Evolutionary conservation across 2,888 invertebrate species (phyloP), one percentile per base, ranked within the genome.

Genomic region (Noctuana brunneofusca): DNA sequence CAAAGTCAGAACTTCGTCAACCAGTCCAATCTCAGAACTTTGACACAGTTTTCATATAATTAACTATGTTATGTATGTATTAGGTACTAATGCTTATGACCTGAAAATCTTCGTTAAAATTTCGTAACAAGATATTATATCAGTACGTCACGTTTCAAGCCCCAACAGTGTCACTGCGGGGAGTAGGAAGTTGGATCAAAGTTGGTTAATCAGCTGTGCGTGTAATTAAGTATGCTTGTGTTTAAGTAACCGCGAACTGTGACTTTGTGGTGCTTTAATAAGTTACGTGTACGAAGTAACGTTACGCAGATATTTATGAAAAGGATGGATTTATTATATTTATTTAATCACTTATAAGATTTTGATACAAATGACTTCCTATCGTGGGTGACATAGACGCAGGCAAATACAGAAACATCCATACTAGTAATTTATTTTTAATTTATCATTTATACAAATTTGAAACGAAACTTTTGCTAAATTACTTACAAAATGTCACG

Each of bases 171-270:
- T 64, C 62, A 63, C 63, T 70, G 66, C 66, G 54, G 65, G 73
- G 74, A 81, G 77, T 76, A 71, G 74, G 73, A 81, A 82, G 79
- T 81, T 81, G 69, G 71, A 73, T 74, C 70, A 75, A 78, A 79
- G 73, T 78, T 78, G 68, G 70, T 71, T 80, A 81, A 79, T 81
- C 75, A 79, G 75, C 73, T 76, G 74, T 74, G 75, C 74, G 75
- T 78, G 74, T 80, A 78, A 80, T 80, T 79, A 79, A 75, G 73
- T 70, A 72, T 69, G 71, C 74, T 69, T 66, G 64, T 75, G 72
- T 72, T 71, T 66, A 69, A 70, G 72, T 70, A 68, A 71, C 72
- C 72, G 65, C 72, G 66, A 62, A 65, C 68, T 69, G 65, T 65
- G 50, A 53, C 54, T 54, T 50, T 35, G 35, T 35, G 35, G 35